Evolutionary conservation across 2,797 vertebrate species (phyloP).

Genomic region (Hyperoplus lanceolatus): DNA sequence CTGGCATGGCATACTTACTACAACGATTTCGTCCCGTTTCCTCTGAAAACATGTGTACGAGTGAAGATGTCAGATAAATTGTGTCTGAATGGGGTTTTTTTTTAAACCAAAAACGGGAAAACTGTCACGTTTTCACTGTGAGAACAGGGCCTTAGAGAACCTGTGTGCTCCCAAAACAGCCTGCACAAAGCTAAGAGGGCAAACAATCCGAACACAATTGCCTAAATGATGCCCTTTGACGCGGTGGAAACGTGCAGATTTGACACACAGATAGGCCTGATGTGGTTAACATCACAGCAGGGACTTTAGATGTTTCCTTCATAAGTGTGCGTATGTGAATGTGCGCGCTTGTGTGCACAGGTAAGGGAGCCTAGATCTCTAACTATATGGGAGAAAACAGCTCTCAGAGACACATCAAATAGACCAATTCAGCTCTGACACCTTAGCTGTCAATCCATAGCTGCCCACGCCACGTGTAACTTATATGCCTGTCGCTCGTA

Average conservation of each 20-base stretch:
- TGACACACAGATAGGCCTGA: constrained; percentile 59
- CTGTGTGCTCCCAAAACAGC: constrained; percentile 25
- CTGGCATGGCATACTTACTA: no score
- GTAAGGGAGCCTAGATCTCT: constrained; percentile 39
- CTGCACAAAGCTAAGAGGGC: constrained; percentile 13
- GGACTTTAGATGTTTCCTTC: constrained; percentile 21
- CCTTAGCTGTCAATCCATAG: constrained; percentile 80
- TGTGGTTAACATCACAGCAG: constrained; percentile 52
- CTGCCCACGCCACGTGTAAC: constrained; percentile 73
- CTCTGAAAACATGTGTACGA: no score
- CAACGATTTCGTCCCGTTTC: no score
- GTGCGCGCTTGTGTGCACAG: constrained; percentile 5
- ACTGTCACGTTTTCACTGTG: no score
- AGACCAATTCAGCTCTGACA: constrained; percentile 66
- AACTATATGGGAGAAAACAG: constrained; percentile 45
- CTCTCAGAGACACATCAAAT: constrained; percentile 61
- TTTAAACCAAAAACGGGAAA: no score
- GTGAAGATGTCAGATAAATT: no score
- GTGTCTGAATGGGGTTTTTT: no score
- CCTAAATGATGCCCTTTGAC: constrained; percentile 51
- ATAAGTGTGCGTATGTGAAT: background rate
- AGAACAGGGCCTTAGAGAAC: background rate
- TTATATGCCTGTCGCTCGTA: constrained; percentile 72
- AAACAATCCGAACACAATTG: constrained; percentile 50
- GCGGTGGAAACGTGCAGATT: constrained; percentile 53